Evolutionary conservation across 1,140 invertebrate species (phyloP).

Genomic region (Colletes gigas): DNA sequence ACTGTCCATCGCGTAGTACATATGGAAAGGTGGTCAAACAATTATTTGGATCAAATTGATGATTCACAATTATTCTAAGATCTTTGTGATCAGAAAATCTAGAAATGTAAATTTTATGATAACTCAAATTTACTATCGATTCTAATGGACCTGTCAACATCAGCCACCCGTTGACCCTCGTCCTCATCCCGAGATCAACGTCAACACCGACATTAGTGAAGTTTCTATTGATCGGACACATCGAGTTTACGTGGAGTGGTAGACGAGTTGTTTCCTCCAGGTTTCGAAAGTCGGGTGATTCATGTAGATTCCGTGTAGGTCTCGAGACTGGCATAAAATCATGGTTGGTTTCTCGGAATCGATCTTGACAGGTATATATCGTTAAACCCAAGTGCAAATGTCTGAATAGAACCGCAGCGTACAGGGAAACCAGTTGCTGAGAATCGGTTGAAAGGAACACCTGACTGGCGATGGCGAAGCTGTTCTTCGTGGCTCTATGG

Average conservation of each 20-base stretch:
- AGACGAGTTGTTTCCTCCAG: slow-evolving; percentile 34
- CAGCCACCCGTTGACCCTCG: background rate
- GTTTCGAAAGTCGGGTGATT: slow-evolving; percentile 33
- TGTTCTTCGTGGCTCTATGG: slow-evolving; percentile 14
- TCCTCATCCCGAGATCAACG: background rate
- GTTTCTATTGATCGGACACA: slow-evolving; percentile 21
- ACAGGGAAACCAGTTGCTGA: slow-evolving; percentile 37
- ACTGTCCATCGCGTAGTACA: too few species aligned
- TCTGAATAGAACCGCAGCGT: slow-evolving; percentile 39
- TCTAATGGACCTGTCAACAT: too few species aligned
- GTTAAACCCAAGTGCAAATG: background rate
- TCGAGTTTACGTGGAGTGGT: slow-evolving; percentile 9
- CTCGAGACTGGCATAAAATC: slow-evolving; percentile 43
- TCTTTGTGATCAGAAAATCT: too few species aligned
- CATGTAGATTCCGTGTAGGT: slow-evolving; percentile 13
- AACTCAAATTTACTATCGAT: too few species aligned
- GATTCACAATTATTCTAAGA: too few species aligned
- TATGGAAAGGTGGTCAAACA: too few species aligned
- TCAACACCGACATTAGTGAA: background rate
- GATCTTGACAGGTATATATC: slow-evolving; percentile 34
- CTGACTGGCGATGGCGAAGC: background rate
- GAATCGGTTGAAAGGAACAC: slow-evolving; percentile 23
- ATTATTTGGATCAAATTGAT: too few species aligned
- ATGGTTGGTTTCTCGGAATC: slow-evolving; percentile 49
- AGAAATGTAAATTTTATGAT: too few species aligned